Conservation (phyloP, 35 echinoderm and acorn worm species). For the Heliocidaris tuberculata region DNA sequence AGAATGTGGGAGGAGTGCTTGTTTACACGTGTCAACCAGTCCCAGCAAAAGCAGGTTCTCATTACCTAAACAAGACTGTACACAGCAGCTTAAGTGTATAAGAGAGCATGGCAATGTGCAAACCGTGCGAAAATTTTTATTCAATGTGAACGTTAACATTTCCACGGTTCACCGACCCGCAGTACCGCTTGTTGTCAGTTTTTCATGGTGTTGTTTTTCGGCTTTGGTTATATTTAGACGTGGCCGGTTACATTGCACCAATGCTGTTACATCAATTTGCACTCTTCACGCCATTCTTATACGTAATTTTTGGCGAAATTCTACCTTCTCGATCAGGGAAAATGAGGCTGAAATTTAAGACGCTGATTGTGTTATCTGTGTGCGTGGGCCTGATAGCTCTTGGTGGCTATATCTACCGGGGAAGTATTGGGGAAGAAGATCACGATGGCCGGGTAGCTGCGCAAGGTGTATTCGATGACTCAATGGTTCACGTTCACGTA, state of each 20-base stretch:
- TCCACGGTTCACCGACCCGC: neutral
- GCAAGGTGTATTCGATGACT: neutral
- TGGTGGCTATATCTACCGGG: neutral
- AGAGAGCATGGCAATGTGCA: neutral
- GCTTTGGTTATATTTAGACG: neutral
- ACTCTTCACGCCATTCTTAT: conserved; percentile 2
- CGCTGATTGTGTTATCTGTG: neutral
- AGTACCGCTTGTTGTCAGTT: neutral
- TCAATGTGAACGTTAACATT: neutral
- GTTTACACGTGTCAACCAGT: neutral
- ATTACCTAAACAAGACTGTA: neutral
- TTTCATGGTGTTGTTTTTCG: neutral
- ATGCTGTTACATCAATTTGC: conserved; percentile 15
- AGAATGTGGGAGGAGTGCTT: neutral
- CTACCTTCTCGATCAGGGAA: neutral
- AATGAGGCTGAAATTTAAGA: conserved; percentile 41
- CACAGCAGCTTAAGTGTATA: neutral
- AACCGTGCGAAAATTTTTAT: neutral
- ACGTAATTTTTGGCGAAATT: conserved; percentile 32
- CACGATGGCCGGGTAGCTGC: neutral
- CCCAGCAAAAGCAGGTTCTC: neutral
- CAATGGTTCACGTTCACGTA: neutral
- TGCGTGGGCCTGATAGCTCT: conserved; percentile 22
- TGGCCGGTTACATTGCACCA: neutral
- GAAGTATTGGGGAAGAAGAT: neutral